A percentile compares a stretch with the other conserved stretches of the same genome.
Evolutionary conservation across 1,140 invertebrate species (phyloP).

Genomic region (Apocrypta bakeri): DNA sequence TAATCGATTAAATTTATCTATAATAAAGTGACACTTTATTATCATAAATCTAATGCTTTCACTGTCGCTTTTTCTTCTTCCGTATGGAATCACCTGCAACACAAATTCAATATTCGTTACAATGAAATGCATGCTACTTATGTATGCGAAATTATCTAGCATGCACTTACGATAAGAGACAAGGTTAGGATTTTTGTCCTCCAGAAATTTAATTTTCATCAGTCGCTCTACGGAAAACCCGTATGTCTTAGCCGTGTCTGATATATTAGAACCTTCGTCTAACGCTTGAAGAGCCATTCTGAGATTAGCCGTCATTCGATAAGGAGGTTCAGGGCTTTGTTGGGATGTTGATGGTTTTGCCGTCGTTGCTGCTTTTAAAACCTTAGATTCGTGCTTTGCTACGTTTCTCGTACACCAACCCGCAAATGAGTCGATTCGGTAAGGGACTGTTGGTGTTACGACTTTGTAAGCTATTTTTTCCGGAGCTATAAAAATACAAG

Average conservation of each 20-base stretch:
- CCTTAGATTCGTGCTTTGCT: background rate
- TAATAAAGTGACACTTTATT: no score
- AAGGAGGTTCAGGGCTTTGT: background rate
- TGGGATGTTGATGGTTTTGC: background rate
- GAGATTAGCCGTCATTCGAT: constrained; percentile 32
- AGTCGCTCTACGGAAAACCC: background rate
- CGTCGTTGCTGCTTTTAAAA: background rate
- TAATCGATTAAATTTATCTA: no score
- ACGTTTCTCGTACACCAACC: constrained; percentile 35
- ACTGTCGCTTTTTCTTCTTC: background rate
- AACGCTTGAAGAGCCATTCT: constrained; percentile 1
- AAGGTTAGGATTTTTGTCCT: background rate
- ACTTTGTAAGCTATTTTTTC: constrained; percentile 38
- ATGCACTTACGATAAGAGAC: constrained; percentile 3
- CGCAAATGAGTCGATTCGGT: constrained; percentile 5
- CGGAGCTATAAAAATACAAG: constrained; percentile 6
- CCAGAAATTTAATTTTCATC: background rate
- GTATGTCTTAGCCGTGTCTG: background rate
- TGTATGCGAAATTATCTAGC: background rate
- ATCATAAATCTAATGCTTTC: no score
- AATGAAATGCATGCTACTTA: no score
- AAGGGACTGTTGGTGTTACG: background rate
- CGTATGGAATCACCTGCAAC: constrained; percentile 13
- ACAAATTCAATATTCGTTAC: no score
- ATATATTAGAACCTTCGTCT: background rate